phyloP scores from a whole-genome alignment of 2,888 invertebrate genomes.

The Lysandra coridon region DNA sequence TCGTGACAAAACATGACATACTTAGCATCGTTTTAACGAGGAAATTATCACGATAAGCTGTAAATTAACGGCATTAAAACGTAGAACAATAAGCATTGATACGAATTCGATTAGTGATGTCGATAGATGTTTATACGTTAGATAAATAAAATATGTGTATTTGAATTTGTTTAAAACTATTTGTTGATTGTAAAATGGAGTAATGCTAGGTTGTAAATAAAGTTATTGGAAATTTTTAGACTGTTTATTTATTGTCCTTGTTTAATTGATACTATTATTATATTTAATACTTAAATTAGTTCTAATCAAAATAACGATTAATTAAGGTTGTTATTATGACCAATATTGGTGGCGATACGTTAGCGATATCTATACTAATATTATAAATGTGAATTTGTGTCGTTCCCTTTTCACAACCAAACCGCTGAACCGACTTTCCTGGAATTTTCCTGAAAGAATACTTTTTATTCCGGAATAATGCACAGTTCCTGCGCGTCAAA shows the following conservation, averaged over 20 bases:
- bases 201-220: slow-evolving; percentile 80
- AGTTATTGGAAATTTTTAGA: slow-evolving; percentile 72
- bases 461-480: too few relatives aligned
- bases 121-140: slow-evolving; percentile 74
- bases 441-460: too few relatives aligned
- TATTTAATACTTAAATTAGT: too few relatives aligned
- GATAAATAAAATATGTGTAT: slow-evolving; percentile 72
- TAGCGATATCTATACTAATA: too few relatives aligned
- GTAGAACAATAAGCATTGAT: slow-evolving; percentile 48
- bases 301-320: too few relatives aligned
- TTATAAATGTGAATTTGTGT: too few relatives aligned
- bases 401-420: too few relatives aligned
- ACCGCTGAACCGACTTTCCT: too few relatives aligned
- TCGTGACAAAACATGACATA: neutral
- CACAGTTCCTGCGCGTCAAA: too few relatives aligned
- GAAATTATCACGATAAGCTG: slow-evolving; percentile 17
- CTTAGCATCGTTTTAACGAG: neutral
- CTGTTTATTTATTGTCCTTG: slow-evolving; percentile 44
- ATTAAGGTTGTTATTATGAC: too few relatives aligned
- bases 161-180: slow-evolving; percentile 69
- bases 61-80: slow-evolving; percentile 39
- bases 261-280: neutral
- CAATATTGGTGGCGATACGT: too few relatives aligned
- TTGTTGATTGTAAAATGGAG: slow-evolving; percentile 80
- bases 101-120: slow-evolving; percentile 64